Evolutionary conservation across 2,797 vertebrate genomes (phyloP), one percentile per base, ranked within the genome.

Genomic region (Oreochromis grahami): DNA sequence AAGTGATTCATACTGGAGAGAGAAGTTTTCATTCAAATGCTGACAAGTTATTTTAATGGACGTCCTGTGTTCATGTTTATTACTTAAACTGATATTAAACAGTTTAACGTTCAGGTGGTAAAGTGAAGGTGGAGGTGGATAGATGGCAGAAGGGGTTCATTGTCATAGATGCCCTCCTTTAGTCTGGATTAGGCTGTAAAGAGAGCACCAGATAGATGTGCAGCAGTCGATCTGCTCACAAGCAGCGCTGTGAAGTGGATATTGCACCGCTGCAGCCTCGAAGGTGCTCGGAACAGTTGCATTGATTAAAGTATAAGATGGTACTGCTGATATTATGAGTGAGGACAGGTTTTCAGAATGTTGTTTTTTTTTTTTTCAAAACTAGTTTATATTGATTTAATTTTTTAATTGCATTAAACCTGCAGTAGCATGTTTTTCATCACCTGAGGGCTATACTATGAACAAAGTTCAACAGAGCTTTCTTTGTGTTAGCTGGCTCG

Each of bases 251-350:
- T 8, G 36, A 52, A 78, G 53, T 43, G 52, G 26, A 60, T 85
- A 79, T 77, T 79, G 52, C 50, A 77, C 21, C 8, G 60, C 3
- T 58, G 52, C n/a, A 74, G 72, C 77, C 79, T 78, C 3, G 11
- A 41, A 48, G 34, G 77, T 78, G 58, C 65, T 82, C 38, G 10
- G 41, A 84, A 79, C 32, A 58, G 83, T 80, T 76, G 63, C 51
- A 80, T 79, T 88, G 78, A 84, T 88, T 91, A 65, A 86, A 72
- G 63, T 17, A 58, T 32, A 56, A 53, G 65, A 77, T 72, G 70
- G 58, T 43, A 52, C 50, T 5, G 4, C 36, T n/a, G 24, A 63
- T 60, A 79, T 24, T 36, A 4, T 53, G 17, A 78, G 50, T 24
- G 38, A 84, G 19, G 51, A 52, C 34, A 29, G 24, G 36, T 43